Evolutionary conservation across 2,888 invertebrate species (phyloP), one percentile per base, ranked within the genome.

Genomic region (Dascillus cervinus): DNA sequence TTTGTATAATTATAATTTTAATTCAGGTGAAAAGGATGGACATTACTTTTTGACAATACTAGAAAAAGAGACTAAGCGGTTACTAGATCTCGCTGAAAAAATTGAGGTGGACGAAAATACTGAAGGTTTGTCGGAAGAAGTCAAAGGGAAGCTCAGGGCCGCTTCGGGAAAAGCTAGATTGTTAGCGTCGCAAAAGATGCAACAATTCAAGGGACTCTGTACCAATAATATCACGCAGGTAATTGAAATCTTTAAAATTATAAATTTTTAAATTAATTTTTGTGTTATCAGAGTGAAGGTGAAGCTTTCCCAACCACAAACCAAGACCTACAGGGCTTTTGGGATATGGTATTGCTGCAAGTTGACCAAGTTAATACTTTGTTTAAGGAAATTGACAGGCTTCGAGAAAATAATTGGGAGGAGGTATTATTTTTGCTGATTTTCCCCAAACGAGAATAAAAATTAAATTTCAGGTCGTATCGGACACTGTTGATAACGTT

Each of bases 331-430:
- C 89, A 87, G 52, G 96, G 95, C 1, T 96, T 96, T 70, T 96
- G 95, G 95, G 95, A 96, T 64, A 92, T 96, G 91, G 90, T 95
- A 13, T 80, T 83, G 61, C 72, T 95, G 26, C 94, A 95, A 67
- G 85, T 95, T 11, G 77, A 79, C 38, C 86, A 92, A 55, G 80
- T 95, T 30, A 80, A 90, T 57, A 73, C 76, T 3, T 67, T 87
- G 46, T 90, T 87, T 60, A 71, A 74, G 8, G 80, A 83, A 36
- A 72, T 88, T 19, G 76, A 75, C 3, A 55, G 56, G 5, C 62
- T 83, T 6, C 76, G 72, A 49, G 68, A 61, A 6, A 81, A 79
- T 42, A 70, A 76, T 34, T 88, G 88, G 87, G 70, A 65, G 53
- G 70, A 77, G 59, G 77, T 72, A 62, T 17, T 17, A 17, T 17